phyloP scores from a whole-genome alignment of 2,113 vertebrate species.

The Argyrosomus japonicus region DNA sequence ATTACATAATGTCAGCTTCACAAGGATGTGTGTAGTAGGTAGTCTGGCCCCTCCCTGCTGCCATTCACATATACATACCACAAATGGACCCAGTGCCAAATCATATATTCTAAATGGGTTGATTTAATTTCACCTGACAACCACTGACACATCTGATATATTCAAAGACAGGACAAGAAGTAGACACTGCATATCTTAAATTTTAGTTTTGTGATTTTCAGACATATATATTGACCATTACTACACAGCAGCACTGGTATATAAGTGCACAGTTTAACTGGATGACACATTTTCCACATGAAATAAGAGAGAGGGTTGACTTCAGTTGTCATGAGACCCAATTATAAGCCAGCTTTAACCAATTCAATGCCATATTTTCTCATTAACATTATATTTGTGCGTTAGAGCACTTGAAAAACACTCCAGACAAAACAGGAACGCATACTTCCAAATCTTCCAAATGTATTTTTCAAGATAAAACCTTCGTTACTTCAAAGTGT shows the following conservation, averaged over 20 bases:
- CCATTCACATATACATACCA: constrained; percentile 18
- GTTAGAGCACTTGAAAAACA: neutral
- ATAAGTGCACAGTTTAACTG: too few relatives aligned
- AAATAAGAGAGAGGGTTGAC: neutral
- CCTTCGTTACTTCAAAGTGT: neutral
- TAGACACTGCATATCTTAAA: too few relatives aligned
- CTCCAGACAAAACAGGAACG: neutral
- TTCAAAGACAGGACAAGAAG: neutral
- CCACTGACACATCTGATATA: neutral
- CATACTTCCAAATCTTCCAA: neutral
- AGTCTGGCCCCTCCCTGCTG: constrained; percentile 37
- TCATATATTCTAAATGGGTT: neutral
- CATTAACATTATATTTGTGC: neutral
- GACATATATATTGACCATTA: neutral
- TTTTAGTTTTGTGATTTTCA: neutral
- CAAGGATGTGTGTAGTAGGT: constrained; percentile 64
- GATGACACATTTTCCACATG: neutral
- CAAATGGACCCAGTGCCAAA: neutral
- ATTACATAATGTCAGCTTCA: constrained; percentile 81
- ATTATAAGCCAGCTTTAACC: neutral
- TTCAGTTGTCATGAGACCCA: neutral
- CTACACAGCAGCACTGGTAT: neutral
- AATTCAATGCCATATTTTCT: neutral
- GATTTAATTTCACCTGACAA: neutral
- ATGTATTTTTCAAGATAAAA: neutral